These are phyloP conservation scores for Petromus typicus DNA, from an alignment of 2,113 vertebrate species.

Conservation along the genomic window DNA sequence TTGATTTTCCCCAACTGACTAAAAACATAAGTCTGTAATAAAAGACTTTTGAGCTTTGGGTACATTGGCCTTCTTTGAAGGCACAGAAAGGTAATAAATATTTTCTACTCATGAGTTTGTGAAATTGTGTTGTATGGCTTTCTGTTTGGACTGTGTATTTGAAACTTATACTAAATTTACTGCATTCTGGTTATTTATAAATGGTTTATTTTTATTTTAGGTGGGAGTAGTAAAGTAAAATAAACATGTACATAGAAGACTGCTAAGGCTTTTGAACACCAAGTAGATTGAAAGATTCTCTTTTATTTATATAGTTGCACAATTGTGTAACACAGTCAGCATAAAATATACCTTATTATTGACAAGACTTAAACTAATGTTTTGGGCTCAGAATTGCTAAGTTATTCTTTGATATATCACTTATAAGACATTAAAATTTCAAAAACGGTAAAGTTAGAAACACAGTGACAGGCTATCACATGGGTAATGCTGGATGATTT, in stretches of 20 bases:
- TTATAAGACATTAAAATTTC: not conserved
- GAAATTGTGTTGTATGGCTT: not conserved
- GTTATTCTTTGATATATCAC: not conserved
- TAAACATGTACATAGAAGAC: not conserved
- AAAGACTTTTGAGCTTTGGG: not conserved
- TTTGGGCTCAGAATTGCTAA: not conserved
- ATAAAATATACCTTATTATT: not conserved
- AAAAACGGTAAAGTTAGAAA: not conserved
- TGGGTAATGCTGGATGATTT: not conserved
- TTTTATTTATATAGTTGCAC: not conserved
- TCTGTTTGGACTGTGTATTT: not conserved
- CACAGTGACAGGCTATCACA: not conserved
- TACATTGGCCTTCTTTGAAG: not conserved
- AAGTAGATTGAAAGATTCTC: not conserved
- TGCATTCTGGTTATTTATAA: not conserved
- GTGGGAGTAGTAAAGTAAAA: not conserved
- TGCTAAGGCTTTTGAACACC: not conserved
- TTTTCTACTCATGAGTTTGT: not conserved
- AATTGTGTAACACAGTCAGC: not conserved
- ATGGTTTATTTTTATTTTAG: conserved; percentile 29
- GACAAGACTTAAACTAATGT: not conserved
- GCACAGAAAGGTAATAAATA: not conserved
- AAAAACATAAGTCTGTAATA: not conserved
- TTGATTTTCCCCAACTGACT: conserved; percentile 31
- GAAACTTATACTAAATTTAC: conserved; percentile 1